phyloP scores from a whole-genome alignment of 1,140 invertebrate genomes.

The Gerris buenoi region DNA sequence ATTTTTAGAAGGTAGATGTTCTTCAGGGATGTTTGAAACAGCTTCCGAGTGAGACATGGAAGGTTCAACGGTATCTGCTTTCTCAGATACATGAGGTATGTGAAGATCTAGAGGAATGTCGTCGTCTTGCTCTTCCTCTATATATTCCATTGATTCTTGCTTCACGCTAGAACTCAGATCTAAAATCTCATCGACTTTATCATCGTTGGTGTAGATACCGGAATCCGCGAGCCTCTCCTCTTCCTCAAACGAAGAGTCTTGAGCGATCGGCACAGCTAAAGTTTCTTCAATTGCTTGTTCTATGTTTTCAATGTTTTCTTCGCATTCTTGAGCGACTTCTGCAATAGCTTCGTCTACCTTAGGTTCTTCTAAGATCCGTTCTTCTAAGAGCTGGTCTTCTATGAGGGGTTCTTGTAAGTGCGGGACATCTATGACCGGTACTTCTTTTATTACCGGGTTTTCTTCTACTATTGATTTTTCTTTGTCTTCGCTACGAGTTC shows the following conservation, averaged over 20 bases:
- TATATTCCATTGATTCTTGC: background rate
- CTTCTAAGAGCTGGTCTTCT: constrained; percentile 25
- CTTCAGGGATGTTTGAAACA: background rate
- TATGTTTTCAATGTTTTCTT: constrained; percentile 18
- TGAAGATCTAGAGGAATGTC: constrained; percentile 15
- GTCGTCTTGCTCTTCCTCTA: constrained; percentile 17
- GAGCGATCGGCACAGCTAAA: background rate
- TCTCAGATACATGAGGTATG: constrained; percentile 20
- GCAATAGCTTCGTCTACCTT: constrained; percentile 11
- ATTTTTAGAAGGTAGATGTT: background rate
- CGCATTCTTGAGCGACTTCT: constrained; percentile 21
- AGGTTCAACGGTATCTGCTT: constrained; percentile 25
- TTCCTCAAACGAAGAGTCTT: constrained; percentile 9
- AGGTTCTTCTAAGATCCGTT: constrained; percentile 26
- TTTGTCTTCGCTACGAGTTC: constrained; percentile 4
- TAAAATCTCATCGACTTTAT: constrained; percentile 17
- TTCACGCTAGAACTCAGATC: constrained; percentile 5
- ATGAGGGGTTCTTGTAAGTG: background rate
- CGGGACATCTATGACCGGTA: too few relatives aligned
- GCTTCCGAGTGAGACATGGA: constrained; percentile 9
- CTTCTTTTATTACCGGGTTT: background rate
- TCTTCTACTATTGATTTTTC: background rate
- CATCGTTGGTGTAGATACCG: background rate
- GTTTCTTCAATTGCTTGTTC: background rate
- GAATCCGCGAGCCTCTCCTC: background rate